phyloP scores from a whole-genome alignment of 2,113 vertebrate species.

The Poeciliopsis turrubarensis region DNA sequence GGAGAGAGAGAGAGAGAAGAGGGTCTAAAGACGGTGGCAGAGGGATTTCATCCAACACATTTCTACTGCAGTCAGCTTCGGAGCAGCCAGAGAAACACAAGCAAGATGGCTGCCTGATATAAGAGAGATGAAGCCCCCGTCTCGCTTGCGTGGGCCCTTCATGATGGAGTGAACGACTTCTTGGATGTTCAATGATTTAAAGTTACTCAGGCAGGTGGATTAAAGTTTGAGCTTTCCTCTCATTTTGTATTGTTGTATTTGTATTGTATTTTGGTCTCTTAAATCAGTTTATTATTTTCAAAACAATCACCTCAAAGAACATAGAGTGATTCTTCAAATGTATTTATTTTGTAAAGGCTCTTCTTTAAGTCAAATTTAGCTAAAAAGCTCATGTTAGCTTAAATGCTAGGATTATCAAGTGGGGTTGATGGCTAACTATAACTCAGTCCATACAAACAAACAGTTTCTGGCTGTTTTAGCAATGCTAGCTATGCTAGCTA shows the following conservation, averaged over 20 bases:
- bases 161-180: background rate
- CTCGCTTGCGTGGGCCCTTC: background rate
- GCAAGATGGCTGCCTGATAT: slow-evolving; percentile 61
- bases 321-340: too few relatives aligned
- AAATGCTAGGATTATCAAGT: too few relatives aligned
- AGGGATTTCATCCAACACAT: slow-evolving; percentile 40
- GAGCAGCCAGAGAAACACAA: slow-evolving; percentile 42
- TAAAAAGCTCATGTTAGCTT: too few relatives aligned
- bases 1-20: slow-evolving; percentile 23
- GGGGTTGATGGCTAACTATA: too few relatives aligned
- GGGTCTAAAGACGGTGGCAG: slow-evolving; percentile 46
- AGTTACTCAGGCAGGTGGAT: background rate
- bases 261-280: too few relatives aligned
- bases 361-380: too few relatives aligned
- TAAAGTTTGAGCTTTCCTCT: background rate
- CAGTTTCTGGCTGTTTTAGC: background rate
- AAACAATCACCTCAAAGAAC: too few relatives aligned
- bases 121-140: background rate
- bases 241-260: too few relatives aligned
- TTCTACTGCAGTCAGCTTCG: slow-evolving; percentile 14
- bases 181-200: background rate
- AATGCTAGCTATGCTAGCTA: background rate
- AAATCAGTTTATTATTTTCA: too few relatives aligned
- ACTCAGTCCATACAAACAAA: too few relatives aligned
- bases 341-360: background rate